A percentile compares a stretch with the other conserved stretches of the same genome.
These are phyloP conservation scores for Colistium nudipinnis DNA, from an alignment of 2,113 vertebrate species.

Conservation along the genomic window DNA sequence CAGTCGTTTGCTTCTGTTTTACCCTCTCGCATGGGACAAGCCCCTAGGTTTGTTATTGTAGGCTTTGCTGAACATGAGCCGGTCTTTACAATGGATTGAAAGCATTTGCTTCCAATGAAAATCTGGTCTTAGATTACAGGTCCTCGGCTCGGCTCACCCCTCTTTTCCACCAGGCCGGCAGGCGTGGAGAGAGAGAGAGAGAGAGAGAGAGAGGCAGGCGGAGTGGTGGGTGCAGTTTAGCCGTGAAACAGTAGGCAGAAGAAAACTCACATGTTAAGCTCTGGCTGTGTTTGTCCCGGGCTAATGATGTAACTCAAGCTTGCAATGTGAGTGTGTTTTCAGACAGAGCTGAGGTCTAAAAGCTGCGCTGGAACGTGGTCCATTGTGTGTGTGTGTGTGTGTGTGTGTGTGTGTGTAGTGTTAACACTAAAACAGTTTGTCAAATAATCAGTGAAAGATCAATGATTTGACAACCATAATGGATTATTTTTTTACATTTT, in stretches of 20 bases:
- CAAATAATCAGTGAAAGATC: conserved; percentile 8
- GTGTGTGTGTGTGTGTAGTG: conserved; percentile 7
- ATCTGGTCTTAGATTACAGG: conserved; percentile 99
- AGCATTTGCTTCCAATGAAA: conserved; percentile 99
- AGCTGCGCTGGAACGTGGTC: neutral
- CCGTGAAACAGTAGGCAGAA: conserved; percentile 97
- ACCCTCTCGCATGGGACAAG: conserved; percentile 86
- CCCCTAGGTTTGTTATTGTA: conserved; percentile 97
- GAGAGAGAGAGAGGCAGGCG: conserved; percentile 1
- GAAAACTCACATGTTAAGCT: conserved; percentile 92
- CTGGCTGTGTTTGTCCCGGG: conserved; percentile 89
- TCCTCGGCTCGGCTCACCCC: conserved; percentile 84
- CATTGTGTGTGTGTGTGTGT: conserved; percentile 1
- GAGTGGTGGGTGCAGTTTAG: conserved; percentile 86
- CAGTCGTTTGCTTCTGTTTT: conserved; percentile 84
- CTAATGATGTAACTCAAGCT: conserved; percentile 97
- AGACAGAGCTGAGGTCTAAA: conserved; percentile 23
- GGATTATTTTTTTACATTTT: conserved; percentile 11
- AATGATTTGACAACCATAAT: neutral
- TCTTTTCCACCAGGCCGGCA: conserved; percentile 84
- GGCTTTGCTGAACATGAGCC: conserved; percentile 97
- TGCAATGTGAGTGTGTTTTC: conserved; percentile 79
- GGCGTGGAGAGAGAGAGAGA: conserved; percentile 21
- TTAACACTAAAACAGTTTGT: neutral
- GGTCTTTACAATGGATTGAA: conserved; percentile 98